Percentiles rank a stretch among this genome's conserved stretches.
These are phyloP conservation scores for Tinamus guttatus DNA, from an alignment of 2,113 vertebrate genomes.

Conservation along the genomic window DNA sequence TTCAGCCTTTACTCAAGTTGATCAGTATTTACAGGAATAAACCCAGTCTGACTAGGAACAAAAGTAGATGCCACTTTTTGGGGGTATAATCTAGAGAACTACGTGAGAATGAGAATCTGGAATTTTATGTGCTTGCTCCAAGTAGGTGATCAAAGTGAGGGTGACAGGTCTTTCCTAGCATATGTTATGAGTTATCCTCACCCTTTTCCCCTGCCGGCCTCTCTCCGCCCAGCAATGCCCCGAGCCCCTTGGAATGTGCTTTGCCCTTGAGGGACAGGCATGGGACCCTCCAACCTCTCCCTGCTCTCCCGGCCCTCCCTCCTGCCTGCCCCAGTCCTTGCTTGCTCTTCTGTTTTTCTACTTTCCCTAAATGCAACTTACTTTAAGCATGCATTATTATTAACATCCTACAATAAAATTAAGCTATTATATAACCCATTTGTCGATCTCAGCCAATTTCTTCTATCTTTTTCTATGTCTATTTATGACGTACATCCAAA, in stretches of 20 bases:
- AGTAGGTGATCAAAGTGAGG: not conserved
- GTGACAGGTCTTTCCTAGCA: not conserved
- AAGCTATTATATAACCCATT: slow-evolving; percentile 82
- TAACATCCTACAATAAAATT: slow-evolving; percentile 85
- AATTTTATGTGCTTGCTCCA: not conserved
- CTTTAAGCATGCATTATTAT: slow-evolving; percentile 96
- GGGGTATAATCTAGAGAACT: not conserved
- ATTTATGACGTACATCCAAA: slow-evolving; percentile 92
- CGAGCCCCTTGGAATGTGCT: slow-evolving; percentile 60
- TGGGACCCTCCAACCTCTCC: slow-evolving; percentile 30
- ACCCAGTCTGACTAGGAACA: not conserved
- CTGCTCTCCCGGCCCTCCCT: not conserved
- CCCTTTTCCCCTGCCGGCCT: not conserved
- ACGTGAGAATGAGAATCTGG: not conserved
- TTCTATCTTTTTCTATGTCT: slow-evolving; percentile 84
- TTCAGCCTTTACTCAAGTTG: not conserved
- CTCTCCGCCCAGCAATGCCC: slow-evolving; percentile 15
- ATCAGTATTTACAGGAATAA: not conserved
- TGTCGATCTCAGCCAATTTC: slow-evolving; percentile 85
- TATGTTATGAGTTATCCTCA: not conserved
- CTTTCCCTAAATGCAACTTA: slow-evolving; percentile 99
- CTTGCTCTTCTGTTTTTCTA: slow-evolving; percentile 92
- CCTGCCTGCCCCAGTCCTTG: slow-evolving; percentile 43
- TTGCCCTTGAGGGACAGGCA: slow-evolving; percentile 75
- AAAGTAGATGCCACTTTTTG: not conserved